Percentiles rank a stretch among this genome's conserved stretches.
Evolutionary conservation across 2,888 invertebrate species (phyloP).

Genomic region (Agelastica alni): DNA sequence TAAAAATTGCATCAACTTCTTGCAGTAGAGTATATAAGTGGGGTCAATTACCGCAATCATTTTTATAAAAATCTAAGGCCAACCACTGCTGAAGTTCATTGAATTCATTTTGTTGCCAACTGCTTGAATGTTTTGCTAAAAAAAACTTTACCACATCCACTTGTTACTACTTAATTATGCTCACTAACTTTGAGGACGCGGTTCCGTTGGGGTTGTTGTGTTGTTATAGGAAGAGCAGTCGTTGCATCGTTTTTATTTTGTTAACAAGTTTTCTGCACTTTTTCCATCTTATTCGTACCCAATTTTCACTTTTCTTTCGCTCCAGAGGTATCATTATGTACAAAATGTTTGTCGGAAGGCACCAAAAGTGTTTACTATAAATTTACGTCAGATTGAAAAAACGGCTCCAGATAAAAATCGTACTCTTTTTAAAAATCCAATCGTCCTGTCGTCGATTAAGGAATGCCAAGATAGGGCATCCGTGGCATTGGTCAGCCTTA

Average conservation of each 20-base stretch:
- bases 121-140: background rate
- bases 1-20: constrained; percentile 2
- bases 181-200: too few species aligned
- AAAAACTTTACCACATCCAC: background rate
- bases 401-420: too few species aligned
- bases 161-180: too few species aligned
- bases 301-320: too few species aligned
- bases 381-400: too few species aligned
- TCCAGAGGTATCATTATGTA: background rate
- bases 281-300: too few species aligned
- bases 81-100: constrained; percentile 56
- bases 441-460: background rate
- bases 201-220: too few species aligned
- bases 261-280: too few species aligned
- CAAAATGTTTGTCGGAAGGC: too few species aligned
- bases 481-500: constrained; percentile 7
- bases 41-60: constrained; percentile 57
- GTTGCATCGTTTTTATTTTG: too few species aligned
- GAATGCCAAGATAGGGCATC: constrained; percentile 6
- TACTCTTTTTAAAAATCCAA: constrained; percentile 7
- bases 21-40: constrained; percentile 6
- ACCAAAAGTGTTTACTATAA: too few species aligned
- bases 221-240: too few species aligned
- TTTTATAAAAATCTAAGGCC: constrained; percentile 63
- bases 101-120: constrained; percentile 28